Evolutionary conservation across 2,888 invertebrate genomes (phyloP), one percentile per base, ranked within the genome.

Genomic region (Stictocephala bisonia): DNA sequence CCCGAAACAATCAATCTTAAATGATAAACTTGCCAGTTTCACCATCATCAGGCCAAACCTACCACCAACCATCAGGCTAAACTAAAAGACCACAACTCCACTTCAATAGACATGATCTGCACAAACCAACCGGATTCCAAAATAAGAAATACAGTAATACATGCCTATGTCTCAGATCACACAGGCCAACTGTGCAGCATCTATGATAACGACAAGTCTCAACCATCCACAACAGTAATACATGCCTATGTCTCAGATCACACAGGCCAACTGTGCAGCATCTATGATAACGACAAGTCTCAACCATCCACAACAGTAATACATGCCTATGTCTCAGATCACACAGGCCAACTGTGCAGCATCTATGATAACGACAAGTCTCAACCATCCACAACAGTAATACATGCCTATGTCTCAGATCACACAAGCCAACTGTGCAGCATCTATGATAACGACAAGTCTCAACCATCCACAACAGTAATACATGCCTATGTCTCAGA

Each of bases 41-140:
- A 53, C 24, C 53, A 53, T 53, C 27, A 53, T 11, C 26, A 53
- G 53, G 27, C 27, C n/a, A n/a, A n/a, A n/a, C n/a, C n/a, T 53
- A 26, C 50, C 50, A 50, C 50, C 50, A 18, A 50, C 50, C n/a
- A n/a, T n/a, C n/a, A n/a, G n/a, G n/a, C n/a, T 18, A 50, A 24
- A 50, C 20, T 50, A 9, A 50, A 7, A 18, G 18, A 7, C 15
- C 15, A 18, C 20, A 50, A 24, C 50, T 7, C 50, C 50, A 50
- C 3, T 50, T 50, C 50, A 22, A 50, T 50, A 50, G 50, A 50
- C 50, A 7, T 50, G 3, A 18, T 20, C 50, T 7, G 50, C 20
- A 50, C 50, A 18, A 50, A 50, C n/a, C 15, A 18, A 18, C 50
- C 3, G 18, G 15, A 3, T 18, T 18, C 18, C 20, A 18, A 50